Base-by-base conservation (phyloP, 2,888 invertebrate genomes). In the Caradrina clavipalpis region DNA sequence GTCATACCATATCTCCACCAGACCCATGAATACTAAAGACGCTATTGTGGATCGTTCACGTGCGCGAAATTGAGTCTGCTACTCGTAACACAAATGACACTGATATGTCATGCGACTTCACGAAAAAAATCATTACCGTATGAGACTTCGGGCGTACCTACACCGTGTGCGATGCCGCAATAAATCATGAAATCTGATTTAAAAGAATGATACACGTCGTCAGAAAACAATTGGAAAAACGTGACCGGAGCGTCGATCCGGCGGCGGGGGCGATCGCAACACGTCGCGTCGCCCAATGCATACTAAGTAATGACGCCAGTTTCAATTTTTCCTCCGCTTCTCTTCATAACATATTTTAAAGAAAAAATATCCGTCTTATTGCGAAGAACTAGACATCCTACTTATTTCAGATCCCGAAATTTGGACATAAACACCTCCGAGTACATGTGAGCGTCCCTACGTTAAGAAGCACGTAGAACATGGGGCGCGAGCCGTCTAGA, bases 191-290 rank as follows among this genome's bases (percentile, higher is more conserved):
- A 91, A 92, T 92, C 91, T 91, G 93, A 93, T 94, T 94, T 93
- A 93, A 94, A 94, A 92, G 93, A 95, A 94, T 95, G 94, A 95
- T 94, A 93, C 94, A 92, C 91, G 94, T 94, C 95, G 93, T 95
- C 95, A 95, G 95, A 95, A 95, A 95, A 95, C 95, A 95, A 95
- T 95, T 95, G 94, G 93, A 89, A 88, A 90, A 90, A 95, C 95
- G 95, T 95, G 95, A 94, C 91, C 88, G 87, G 90, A 88, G 90
- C 89, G 82, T 86, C 88, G 93, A 91, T 91, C 90, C 85, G 89
- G 89, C 82, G 86, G 89, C 86, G 88, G 88, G 82, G 89, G 88
- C 92, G 93, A 93, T 94, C 93, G 93, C 91, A 85, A 90, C 92
- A 89, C 91, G 90, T 89, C 92, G 91, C 89, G 88, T 81, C 92